These are phyloP conservation scores for Camelus dromedarius DNA, from an alignment of 2,113 vertebrate species.

Conservation along the genomic window DNA sequence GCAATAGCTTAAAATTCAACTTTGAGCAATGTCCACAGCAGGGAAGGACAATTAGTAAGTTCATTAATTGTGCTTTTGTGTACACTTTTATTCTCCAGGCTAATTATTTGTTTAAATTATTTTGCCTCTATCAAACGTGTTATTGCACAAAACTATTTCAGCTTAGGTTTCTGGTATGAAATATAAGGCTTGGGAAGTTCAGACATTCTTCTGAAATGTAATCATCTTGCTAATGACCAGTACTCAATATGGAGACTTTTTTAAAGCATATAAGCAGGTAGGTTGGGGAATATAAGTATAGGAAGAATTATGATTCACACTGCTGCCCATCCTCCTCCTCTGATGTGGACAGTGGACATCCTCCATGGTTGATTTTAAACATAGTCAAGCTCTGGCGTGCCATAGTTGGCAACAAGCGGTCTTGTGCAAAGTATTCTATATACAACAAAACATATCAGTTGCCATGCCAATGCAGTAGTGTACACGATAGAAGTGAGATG, in stretches of 20 bases:
- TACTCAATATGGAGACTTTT: constrained; percentile 24
- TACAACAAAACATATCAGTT: neutral
- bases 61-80: constrained; percentile 84
- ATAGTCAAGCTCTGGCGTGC: neutral
- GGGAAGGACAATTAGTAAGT: constrained; percentile 83
- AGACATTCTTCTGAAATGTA: constrained; percentile 46
- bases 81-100: constrained; percentile 79
- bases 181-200: constrained; percentile 49
- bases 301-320: neutral
- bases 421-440: constrained; percentile 31
- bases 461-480: neutral
- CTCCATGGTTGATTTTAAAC: constrained; percentile 52
- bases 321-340: neutral
- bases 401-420: neutral
- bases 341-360: neutral
- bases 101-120: constrained; percentile 85
- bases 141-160: constrained; percentile 72
- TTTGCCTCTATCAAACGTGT: constrained; percentile 68
- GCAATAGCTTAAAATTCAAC: constrained; percentile 80
- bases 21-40: constrained; percentile 83
- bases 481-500: neutral
- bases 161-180: constrained; percentile 69
- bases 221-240: constrained; percentile 65
- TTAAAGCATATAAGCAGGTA: constrained; percentile 59
- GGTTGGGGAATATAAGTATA: neutral